Evolutionary conservation across 2,888 invertebrate genomes (phyloP), one percentile per base, ranked within the genome.

Genomic region (Xestia sexstrigata): DNA sequence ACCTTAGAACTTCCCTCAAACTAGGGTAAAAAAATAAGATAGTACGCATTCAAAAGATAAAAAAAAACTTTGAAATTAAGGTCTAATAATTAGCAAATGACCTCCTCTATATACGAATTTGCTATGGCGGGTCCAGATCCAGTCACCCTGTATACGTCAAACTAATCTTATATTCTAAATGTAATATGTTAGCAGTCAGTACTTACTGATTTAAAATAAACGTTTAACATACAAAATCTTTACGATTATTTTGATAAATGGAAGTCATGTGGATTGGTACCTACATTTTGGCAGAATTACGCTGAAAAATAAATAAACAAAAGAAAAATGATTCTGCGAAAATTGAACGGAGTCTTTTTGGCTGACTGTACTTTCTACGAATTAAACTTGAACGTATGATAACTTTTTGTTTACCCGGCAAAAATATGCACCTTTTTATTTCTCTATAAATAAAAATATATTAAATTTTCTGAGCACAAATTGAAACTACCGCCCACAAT

Each of bases 401-500:
- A 45, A 45, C 0, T 55, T 62, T 17, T 17, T 71, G 15, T 73
- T 45, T 35, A 74, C 52, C 13, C 62, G 0, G 26, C 30, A 63
- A 70, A 68, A 49, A 68, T 62, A 77, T 68, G 42, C 73, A 65
- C 6, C 49, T 3, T 60, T 74, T 67, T 72, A 73, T 75, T 70
- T 42, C n/a, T 52, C 63, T 55, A 86, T 83, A 83, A 86, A 82
- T 81, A 80, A 82, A 72, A 86, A 70, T 77, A 74, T 88, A 86
- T 76, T 79, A 85, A 79, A 85, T 74, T 76, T 87, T 77, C 62
- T 30, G n/a, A 63, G 15, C 60, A 47, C 82, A 85, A 87, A 85
- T 89, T 88, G 79, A 84, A 82, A 84, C 81, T 81, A 82, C 78
- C 79, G 79, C 74, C 78, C 78, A 70, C 67, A 60, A 89, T 88